These are phyloP conservation scores for Apis mellifera DNA, from an alignment of 1,140 invertebrate genomes.

Conservation along the genomic window Amel_HAv3.1 CM009940.2:2522501-2523000, in stretches of 20 bases:
- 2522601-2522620: too few relatives aligned
- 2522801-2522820: constrained; percentile 55
- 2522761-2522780: constrained; percentile 65
- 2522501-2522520: constrained; percentile 13
- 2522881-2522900: constrained; percentile 29
- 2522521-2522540: constrained; percentile 25
- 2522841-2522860: constrained; percentile 30
- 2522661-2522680: constrained; percentile 22
- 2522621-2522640: background rate
- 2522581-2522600: background rate
- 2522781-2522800: constrained; percentile 67
- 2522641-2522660: background rate
- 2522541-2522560: constrained; percentile 51
- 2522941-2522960: constrained; percentile 9
- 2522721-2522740: too few relatives aligned
- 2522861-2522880: constrained; percentile 15
- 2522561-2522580: background rate
- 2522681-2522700: constrained; percentile 14
- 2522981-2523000: background rate
- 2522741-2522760: background rate
- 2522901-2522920: constrained; percentile 38
- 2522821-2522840: constrained; percentile 31
- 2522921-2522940: constrained; percentile 13
- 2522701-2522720: background rate
- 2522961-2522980: constrained; percentile 39